phyloP scores from a whole-genome alignment of 2,113 vertebrate genomes.

The Prochilodus magdalenae region DNA sequence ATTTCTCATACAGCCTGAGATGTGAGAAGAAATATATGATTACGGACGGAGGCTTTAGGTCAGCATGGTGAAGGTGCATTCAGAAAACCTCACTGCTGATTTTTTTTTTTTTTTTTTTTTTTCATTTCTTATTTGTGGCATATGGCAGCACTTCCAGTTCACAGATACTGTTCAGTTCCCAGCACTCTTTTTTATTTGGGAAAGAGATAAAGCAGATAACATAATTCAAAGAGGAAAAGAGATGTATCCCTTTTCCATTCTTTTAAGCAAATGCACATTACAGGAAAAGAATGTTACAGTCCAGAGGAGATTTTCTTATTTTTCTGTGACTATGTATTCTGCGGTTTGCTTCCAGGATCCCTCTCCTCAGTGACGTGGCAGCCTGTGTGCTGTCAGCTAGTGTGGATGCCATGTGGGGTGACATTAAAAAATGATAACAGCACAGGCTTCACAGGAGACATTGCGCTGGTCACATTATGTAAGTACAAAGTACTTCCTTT shows the following conservation, averaged over 20 bases:
- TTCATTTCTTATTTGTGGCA: slow-evolving; percentile 24
- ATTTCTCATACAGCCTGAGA: slow-evolving; percentile 17
- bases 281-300: neutral
- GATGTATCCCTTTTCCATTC: neutral
- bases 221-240: neutral
- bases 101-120: no score
- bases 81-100: slow-evolving; percentile 10
- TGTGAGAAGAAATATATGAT: neutral
- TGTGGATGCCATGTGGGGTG: slow-evolving; percentile 50
- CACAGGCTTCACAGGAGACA: slow-evolving; percentile 62
- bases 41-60: slow-evolving; percentile 12
- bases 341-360: neutral
- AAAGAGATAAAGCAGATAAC: neutral
- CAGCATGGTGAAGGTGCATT: slow-evolving; percentile 9
- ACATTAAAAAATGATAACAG: slow-evolving; percentile 79
- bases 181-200: neutral
- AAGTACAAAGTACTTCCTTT: slow-evolving; percentile 22
- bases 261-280: neutral
- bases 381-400: neutral
- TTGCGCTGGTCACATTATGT: slow-evolving; percentile 66
- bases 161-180: neutral
- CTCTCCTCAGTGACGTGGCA: neutral
- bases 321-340: neutral
- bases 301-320: neutral
- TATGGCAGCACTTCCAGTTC: neutral